Evolutionary conservation across 2,888 invertebrate genomes (phyloP).

Genomic region (Dolichomitus sp.): DNA sequence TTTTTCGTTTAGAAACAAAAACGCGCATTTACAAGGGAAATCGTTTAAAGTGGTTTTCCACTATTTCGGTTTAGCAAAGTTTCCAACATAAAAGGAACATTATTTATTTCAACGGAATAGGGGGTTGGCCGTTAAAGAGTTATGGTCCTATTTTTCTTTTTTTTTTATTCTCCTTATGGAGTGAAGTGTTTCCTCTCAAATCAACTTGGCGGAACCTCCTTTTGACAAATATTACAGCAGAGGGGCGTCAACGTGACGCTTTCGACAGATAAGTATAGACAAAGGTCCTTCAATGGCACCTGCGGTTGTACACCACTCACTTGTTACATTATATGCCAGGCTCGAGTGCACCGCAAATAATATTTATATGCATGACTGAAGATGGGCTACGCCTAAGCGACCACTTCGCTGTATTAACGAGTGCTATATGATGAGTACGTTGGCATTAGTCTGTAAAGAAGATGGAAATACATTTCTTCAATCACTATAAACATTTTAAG

Average conservation of each 20-base stretch:
- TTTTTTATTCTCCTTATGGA: neutral
- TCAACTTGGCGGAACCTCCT: neutral
- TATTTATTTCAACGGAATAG: too few species aligned
- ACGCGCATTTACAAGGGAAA: too few species aligned
- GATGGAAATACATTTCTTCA: conserved; percentile 15
- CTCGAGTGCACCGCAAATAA: conserved; percentile 57
- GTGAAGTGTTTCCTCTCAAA: neutral
- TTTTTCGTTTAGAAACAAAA: too few species aligned
- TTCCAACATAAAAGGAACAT: too few species aligned
- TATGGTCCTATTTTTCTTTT: too few species aligned
- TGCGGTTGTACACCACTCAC: conserved; percentile 18
- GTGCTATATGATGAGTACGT: neutral
- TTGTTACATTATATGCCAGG: conserved; percentile 7
- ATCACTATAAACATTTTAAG: too few species aligned
- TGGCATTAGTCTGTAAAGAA: neutral
- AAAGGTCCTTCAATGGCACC: conserved; percentile 12
- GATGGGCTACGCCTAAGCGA: conserved; percentile 2
- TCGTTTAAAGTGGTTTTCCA: too few species aligned
- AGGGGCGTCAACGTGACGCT: conserved; percentile 9
- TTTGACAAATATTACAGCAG: neutral
- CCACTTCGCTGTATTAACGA: conserved; percentile 20
- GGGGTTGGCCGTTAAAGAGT: too few species aligned
- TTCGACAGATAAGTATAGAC: conserved; percentile 3
- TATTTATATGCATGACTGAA: conserved; percentile 47
- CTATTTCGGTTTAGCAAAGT: too few species aligned